Evolutionary conservation across 2,113 vertebrate species (phyloP).

Genomic region (Panthera leo): DNA sequence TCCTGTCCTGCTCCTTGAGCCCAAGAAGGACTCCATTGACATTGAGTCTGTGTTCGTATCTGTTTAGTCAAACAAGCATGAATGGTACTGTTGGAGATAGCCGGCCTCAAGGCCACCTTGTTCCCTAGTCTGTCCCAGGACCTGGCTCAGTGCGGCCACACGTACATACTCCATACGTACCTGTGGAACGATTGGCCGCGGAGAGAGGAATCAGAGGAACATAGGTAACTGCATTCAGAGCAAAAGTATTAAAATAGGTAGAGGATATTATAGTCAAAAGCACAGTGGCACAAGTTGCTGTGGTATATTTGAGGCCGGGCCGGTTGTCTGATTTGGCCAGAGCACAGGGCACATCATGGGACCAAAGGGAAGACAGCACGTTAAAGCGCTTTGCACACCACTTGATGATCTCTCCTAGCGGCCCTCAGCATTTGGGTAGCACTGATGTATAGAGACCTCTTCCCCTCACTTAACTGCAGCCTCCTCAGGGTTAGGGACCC

Average conservation of each 20-base stretch:
- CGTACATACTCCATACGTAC: background rate
- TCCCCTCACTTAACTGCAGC: background rate
- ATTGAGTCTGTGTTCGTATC: background rate
- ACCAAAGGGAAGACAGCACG: background rate
- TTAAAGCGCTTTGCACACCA: background rate
- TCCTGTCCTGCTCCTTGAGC: background rate
- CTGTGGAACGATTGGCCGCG: background rate
- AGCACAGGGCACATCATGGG: background rate
- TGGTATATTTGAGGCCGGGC: background rate
- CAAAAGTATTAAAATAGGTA: background rate
- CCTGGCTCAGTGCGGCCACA: background rate
- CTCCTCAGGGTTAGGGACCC: background rate
- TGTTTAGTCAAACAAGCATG: background rate
- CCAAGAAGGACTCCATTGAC: background rate
- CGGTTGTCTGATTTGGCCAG: background rate
- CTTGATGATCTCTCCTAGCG: background rate
- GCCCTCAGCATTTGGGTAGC: background rate
- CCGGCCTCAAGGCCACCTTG: background rate
- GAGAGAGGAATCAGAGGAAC: background rate
- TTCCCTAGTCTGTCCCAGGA: background rate
- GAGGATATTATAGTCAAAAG: background rate
- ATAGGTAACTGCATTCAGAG: background rate
- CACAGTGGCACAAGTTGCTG: background rate
- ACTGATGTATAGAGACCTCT: background rate
- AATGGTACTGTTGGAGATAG: background rate